Conservation (phyloP, 2,888 invertebrate genomes). For the Thymelicus sylvestris region DNA sequence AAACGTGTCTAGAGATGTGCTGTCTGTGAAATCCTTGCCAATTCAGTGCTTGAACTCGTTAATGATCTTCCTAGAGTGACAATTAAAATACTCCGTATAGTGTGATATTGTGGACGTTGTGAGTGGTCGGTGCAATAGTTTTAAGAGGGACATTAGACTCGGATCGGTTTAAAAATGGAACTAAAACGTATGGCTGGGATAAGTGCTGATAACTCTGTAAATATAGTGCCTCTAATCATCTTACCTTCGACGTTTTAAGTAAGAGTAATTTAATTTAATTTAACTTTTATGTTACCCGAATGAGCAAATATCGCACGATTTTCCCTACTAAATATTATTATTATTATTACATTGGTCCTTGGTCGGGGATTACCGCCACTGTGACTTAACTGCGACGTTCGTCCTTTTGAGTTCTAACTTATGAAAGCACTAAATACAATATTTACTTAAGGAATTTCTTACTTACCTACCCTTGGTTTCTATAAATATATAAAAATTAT, state of each 20-base stretch:
- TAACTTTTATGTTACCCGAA: slow-evolving; percentile 58
- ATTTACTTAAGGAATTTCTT: slow-evolving; percentile 24
- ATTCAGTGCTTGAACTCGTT: slow-evolving; percentile 1
- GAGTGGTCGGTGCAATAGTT: slow-evolving; percentile 23
- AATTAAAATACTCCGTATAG: not conserved
- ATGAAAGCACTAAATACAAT: slow-evolving; percentile 24
- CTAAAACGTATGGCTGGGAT: slow-evolving; percentile 18
- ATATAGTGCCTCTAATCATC: slow-evolving; percentile 29
- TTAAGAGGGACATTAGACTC: slow-evolving; percentile 9
- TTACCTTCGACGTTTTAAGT: slow-evolving; percentile 21
- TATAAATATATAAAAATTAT: slow-evolving; percentile 23
- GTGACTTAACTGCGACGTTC: slow-evolving; percentile 28
- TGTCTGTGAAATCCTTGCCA: slow-evolving; percentile 23
- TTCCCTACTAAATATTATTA: slow-evolving; percentile 16
- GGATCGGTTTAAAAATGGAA: slow-evolving; percentile 5
- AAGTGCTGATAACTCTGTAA: slow-evolving; percentile 30
- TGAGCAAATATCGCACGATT: slow-evolving; percentile 10
- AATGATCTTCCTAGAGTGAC: slow-evolving; percentile 13
- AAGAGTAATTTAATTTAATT: slow-evolving; percentile 45
- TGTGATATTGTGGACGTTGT: slow-evolving; percentile 6
- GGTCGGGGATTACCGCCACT: slow-evolving; percentile 44
- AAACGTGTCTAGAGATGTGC: not conserved
- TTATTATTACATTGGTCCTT: slow-evolving; percentile 35
- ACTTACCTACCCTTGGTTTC: slow-evolving; percentile 20
- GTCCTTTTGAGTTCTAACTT: slow-evolving; percentile 23